Percentiles rank a stretch among this genome's conserved stretches.
phyloP scores from a whole-genome alignment of 2,888 invertebrate genomes.

The Aspidiotus rigidus region DNA sequence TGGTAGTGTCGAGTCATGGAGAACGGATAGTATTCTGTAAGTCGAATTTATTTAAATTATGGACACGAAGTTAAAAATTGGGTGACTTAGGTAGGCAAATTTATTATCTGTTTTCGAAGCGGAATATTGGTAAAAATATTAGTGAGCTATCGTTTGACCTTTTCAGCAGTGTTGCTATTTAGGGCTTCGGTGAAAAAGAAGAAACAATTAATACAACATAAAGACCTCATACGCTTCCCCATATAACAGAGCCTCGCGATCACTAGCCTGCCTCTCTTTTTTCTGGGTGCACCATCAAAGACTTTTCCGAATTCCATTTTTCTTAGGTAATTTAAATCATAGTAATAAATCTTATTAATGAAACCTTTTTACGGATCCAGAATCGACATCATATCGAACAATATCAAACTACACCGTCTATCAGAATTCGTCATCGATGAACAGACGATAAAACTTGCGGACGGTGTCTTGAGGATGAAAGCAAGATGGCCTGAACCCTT shows the following conservation, averaged over 20 bases:
- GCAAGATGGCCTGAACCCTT: conserved; percentile 7
- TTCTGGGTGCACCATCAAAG: not conserved
- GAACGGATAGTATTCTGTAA: conserved; percentile 18
- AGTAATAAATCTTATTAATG: not conserved
- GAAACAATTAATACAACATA: too few relatives aligned
- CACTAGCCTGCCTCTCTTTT: too few relatives aligned
- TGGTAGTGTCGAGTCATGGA: conserved; percentile 21
- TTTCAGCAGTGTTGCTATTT: too few relatives aligned
- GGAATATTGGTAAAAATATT: too few relatives aligned
- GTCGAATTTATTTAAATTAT: conserved; percentile 4
- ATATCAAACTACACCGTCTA: conserved; percentile 7
- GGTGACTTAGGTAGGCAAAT: too few relatives aligned
- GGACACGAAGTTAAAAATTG: too few relatives aligned
- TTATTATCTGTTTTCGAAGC: too few relatives aligned
- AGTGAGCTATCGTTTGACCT: too few relatives aligned
- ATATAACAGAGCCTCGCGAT: too few relatives aligned
- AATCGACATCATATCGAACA: conserved; percentile 15
- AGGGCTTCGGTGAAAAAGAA: too few relatives aligned
- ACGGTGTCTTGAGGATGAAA: conserved; percentile 1
- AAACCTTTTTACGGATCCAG: not conserved
- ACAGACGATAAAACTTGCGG: not conserved
- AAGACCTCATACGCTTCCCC: too few relatives aligned
- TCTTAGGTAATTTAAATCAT: not conserved
- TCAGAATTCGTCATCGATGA: conserved; percentile 6
- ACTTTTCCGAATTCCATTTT: not conserved